Evolutionary conservation across 1,140 invertebrate genomes (phyloP).

Genomic region (Meloidogyne floridensis): DNA sequence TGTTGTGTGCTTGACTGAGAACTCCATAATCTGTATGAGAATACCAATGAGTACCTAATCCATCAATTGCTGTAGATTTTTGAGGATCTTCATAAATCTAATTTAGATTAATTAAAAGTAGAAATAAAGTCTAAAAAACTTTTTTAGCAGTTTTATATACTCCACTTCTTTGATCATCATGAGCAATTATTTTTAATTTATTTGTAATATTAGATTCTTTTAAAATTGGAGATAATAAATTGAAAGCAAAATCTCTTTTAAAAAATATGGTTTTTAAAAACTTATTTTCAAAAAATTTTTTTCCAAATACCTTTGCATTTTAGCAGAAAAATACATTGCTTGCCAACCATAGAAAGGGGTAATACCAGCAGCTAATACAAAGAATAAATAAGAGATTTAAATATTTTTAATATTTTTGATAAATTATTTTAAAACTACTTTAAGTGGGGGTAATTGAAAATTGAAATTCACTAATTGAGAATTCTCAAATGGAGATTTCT

Average conservation of each 20-base stretch:
- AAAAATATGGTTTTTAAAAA: background rate
- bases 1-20: constrained; percentile 70
- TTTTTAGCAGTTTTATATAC: constrained; percentile 73
- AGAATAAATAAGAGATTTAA: too few species aligned
- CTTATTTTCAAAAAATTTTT: background rate
- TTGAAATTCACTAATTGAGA: too few species aligned
- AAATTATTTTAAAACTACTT: too few species aligned
- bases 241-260: constrained; percentile 55
- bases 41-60: constrained; percentile 72
- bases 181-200: constrained; percentile 56
- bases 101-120: background rate
- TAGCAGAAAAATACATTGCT: constrained; percentile 76
- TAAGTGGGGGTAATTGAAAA: too few species aligned
- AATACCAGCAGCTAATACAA: constrained; percentile 18
- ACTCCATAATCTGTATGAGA: constrained; percentile 48
- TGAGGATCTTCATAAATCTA: background rate
- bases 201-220: constrained; percentile 30
- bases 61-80: constrained; percentile 75
- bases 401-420: too few species aligned
- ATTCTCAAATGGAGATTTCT: too few species aligned
- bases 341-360: constrained; percentile 72
- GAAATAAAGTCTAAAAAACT: constrained; percentile 12
- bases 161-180: constrained; percentile 66
- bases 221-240: constrained; percentile 45
- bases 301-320: constrained; percentile 56